A percentile compares a stretch with the other conserved stretches of the same genome.
These are phyloP conservation scores for Molothrus ater DNA, from an alignment of 2,797 vertebrate genomes.

Conservation along the genomic window DNA sequence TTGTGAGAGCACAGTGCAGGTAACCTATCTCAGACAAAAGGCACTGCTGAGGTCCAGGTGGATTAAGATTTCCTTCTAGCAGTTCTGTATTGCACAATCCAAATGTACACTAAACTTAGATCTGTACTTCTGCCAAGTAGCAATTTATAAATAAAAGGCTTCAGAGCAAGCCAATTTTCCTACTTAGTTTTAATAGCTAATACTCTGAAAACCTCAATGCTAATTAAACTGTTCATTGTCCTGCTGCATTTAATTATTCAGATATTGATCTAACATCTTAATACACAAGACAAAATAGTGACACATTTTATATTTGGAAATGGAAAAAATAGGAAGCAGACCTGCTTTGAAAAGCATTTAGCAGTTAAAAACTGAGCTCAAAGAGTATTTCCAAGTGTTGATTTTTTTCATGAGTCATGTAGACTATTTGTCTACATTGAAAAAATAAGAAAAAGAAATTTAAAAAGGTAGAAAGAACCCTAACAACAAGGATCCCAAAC, in stretches of 20 bases:
- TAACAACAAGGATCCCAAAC: background rate
- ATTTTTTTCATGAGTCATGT: background rate
- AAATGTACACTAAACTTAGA: conserved; percentile 45
- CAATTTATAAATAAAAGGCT: conserved; percentile 55
- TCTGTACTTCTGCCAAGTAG: conserved; percentile 43
- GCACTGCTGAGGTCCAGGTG: background rate
- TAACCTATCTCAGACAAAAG: background rate
- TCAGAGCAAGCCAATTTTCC: conserved; percentile 56
- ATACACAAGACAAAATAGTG: conserved; percentile 25
- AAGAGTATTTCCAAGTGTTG: conserved; percentile 3
- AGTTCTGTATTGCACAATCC: background rate
- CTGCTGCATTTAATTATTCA: conserved; percentile 64
- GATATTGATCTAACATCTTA: conserved; percentile 59
- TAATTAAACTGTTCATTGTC: conserved; percentile 60
- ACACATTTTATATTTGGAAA: conserved; percentile 57
- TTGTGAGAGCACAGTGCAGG: rapidly evolving
- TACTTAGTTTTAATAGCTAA: conserved; percentile 64
- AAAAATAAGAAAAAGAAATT: background rate
- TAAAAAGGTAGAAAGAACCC: background rate
- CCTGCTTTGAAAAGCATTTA: conserved; percentile 27
- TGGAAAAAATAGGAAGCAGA: conserved; percentile 55
- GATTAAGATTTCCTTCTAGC: background rate
- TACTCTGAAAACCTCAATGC: conserved; percentile 51
- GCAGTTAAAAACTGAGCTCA: background rate
- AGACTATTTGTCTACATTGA: background rate